These are phyloP conservation scores for Spicauda simplicius DNA, from an alignment of 2,888 invertebrate species.

Conservation along the genomic window DNA sequence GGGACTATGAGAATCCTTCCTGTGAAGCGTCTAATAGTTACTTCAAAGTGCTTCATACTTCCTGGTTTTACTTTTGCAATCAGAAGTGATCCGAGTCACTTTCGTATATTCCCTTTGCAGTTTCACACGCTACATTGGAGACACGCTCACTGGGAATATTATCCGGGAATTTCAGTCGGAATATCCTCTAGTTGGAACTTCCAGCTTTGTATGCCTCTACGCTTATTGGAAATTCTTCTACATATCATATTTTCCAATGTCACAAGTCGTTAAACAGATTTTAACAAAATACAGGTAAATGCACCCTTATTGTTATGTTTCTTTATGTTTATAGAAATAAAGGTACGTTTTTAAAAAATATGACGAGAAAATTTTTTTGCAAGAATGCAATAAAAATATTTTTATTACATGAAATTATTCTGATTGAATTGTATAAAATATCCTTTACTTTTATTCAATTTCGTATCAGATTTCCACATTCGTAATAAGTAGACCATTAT, in stretches of 20 bases:
- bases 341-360: too few relatives aligned
- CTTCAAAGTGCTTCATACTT: not conserved
- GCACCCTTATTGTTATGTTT: not conserved
- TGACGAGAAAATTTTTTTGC: too few relatives aligned
- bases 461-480: too few relatives aligned
- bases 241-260: constrained; percentile 1
- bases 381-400: too few relatives aligned
- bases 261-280: not conserved
- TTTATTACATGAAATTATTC: too few relatives aligned
- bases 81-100: not conserved
- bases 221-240: constrained; percentile 16
- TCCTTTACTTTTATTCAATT: too few relatives aligned
- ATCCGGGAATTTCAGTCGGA: constrained; percentile 13
- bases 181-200: constrained; percentile 9
- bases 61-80: not conserved
- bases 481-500: too few relatives aligned
- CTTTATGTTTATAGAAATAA: too few relatives aligned
- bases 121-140: constrained; percentile 1
- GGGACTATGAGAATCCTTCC: too few relatives aligned
- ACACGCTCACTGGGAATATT: constrained; percentile 21
- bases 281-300: not conserved
- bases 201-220: constrained; percentile 5
- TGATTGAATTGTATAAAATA: too few relatives aligned
- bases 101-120: constrained; percentile 9
- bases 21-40: too few relatives aligned